These are phyloP conservation scores for Andricus curvator DNA, from an alignment of 2,888 invertebrate species.

Conservation along the genomic window DNA sequence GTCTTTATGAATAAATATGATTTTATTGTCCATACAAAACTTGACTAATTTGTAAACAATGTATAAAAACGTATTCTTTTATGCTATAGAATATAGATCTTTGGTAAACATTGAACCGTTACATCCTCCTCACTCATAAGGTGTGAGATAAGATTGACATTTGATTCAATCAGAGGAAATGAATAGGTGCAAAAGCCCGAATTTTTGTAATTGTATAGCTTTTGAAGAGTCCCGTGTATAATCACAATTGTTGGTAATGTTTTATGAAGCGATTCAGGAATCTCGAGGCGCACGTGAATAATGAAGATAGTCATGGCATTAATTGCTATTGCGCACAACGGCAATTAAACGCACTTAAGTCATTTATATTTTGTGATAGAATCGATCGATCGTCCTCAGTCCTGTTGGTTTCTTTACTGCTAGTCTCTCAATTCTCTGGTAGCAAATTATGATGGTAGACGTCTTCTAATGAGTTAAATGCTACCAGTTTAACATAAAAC, in stretches of 20 bases:
- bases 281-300: conserved; percentile 50
- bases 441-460: neutral
- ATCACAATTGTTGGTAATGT: conserved; percentile 2
- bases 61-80: neutral
- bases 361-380: conserved; percentile 51
- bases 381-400: conserved; percentile 47
- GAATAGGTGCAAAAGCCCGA: conserved; percentile 1
- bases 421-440: conserved; percentile 1
- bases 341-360: conserved; percentile 58
- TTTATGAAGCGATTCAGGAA: conserved; percentile 48
- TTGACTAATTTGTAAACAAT: neutral
- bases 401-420: conserved; percentile 9
- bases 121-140: neutral
- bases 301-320: conserved; percentile 53
- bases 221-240: neutral
- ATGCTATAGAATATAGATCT: neutral
- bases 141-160: neutral
- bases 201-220: conserved; percentile 39
- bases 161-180: neutral
- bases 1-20: neutral
- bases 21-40: neutral
- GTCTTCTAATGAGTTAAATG: conserved; percentile 16
- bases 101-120: neutral
- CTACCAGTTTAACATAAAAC: neutral
- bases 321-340: conserved; percentile 59